Conservation (phyloP, 1,140 invertebrate species). For the Euwallacea fornicatus region DNA sequence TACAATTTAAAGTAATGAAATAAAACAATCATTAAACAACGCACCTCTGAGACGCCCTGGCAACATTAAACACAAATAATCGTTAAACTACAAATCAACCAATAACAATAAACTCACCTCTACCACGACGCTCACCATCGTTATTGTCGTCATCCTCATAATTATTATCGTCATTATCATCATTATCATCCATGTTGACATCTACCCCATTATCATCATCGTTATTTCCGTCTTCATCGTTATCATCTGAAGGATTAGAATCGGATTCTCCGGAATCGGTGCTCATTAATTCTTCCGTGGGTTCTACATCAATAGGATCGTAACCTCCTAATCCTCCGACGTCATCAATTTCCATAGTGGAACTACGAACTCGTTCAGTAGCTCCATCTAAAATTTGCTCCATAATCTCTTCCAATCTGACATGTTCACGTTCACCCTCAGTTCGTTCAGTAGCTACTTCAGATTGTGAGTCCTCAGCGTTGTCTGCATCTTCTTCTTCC, state of each 20-base stretch:
- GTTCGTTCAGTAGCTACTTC: slow-evolving; percentile 56
- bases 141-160: slow-evolving; percentile 52
- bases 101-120: slow-evolving; percentile 22
- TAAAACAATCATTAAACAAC: slow-evolving; percentile 55
- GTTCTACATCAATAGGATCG: slow-evolving; percentile 49
- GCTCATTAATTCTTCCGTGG: slow-evolving; percentile 60
- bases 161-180: slow-evolving; percentile 57
- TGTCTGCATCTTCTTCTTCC: slow-evolving; percentile 32
- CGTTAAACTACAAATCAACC: slow-evolving; percentile 32
- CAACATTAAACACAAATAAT: neutral
- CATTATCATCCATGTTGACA: slow-evolving; percentile 60
- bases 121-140: slow-evolving; percentile 41
- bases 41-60: slow-evolving; percentile 15
- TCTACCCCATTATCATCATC: slow-evolving; percentile 62
- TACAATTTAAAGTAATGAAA: neutral
- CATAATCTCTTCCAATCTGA: slow-evolving; percentile 69
- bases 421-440: slow-evolving; percentile 65
- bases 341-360: slow-evolving; percentile 53
- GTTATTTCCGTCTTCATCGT: slow-evolving; percentile 59
- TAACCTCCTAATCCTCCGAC: slow-evolving; percentile 41
- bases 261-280: slow-evolving; percentile 59
- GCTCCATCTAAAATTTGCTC: slow-evolving; percentile 66
- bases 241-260: slow-evolving; percentile 52
- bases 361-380: slow-evolving; percentile 41
- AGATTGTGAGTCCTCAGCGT: slow-evolving; percentile 27